Evolutionary conservation across 2,797 vertebrate species (phyloP).

Genomic region (Iguana delicatissima): DNA sequence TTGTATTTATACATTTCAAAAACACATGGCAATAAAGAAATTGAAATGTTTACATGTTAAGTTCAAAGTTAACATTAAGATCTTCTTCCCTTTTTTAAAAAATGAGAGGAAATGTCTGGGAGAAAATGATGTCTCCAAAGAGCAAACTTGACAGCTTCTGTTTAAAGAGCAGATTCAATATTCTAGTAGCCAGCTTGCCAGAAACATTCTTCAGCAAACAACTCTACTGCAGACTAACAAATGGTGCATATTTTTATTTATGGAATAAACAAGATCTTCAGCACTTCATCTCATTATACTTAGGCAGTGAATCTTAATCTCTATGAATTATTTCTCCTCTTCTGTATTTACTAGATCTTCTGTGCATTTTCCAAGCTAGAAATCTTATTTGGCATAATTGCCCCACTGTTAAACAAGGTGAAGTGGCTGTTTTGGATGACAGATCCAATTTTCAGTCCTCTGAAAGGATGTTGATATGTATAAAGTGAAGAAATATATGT

Average conservation of each 20-base stretch:
- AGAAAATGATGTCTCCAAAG: constrained; percentile 22
- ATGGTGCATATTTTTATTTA: constrained; percentile 34
- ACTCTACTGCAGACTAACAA: constrained; percentile 37
- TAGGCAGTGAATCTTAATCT: constrained; percentile 8
- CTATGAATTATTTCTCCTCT: background rate
- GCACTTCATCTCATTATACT: constrained; percentile 27
- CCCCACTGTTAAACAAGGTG: background rate
- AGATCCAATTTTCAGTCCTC: constrained; percentile 6
- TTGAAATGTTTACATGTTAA: constrained; percentile 37
- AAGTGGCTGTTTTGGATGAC: constrained; percentile 1
- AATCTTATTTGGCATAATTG: background rate
- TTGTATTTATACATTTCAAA: background rate
- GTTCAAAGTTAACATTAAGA: constrained; percentile 2
- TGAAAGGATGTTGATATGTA: background rate
- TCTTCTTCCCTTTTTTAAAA: constrained; percentile 33
- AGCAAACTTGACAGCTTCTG: constrained; percentile 47
- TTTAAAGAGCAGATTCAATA: constrained; percentile 38
- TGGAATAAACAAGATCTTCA: constrained; percentile 35
- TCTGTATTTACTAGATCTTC: background rate
- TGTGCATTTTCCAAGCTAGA: background rate
- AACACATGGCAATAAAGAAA: background rate
- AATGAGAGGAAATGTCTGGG: constrained; percentile 41
- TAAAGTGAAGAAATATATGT: background rate
- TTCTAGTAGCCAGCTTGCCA: constrained; percentile 23
- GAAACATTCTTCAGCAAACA: constrained; percentile 27